These are phyloP conservation scores for Plodia interpunctella DNA, from an alignment of 1,140 invertebrate genomes.

Conservation along the genomic window DNA sequence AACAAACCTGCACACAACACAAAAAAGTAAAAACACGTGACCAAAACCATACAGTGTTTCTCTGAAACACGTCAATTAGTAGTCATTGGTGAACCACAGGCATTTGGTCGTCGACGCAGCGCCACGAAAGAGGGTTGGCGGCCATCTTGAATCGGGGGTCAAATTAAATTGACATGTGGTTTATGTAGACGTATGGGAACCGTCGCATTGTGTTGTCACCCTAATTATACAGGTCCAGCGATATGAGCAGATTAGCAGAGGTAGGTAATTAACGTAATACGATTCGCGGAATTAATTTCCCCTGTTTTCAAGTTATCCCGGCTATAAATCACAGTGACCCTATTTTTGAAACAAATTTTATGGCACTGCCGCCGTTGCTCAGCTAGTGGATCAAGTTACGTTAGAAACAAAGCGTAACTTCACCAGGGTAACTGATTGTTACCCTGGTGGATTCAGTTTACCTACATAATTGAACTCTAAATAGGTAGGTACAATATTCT, in stretches of 20 bases:
- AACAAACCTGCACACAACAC: background rate
- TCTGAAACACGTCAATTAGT: conserved; percentile 60
- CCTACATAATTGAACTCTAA: background rate
- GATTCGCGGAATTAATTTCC: conserved; percentile 30
- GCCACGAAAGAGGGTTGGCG: conserved; percentile 33
- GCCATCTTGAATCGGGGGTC: conserved; percentile 67
- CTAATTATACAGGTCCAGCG: conserved; percentile 65
- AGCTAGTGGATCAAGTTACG: background rate
- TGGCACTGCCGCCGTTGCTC: no score
- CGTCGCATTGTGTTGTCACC: conserved; percentile 62
- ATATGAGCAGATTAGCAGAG: conserved; percentile 53
- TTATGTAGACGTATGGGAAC: conserved; percentile 64
- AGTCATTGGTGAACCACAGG: conserved; percentile 40
- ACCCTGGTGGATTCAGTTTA: background rate
- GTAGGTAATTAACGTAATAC: conserved; percentile 55
- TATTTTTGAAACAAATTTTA: conserved; percentile 15
- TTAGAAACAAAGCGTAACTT: background rate
- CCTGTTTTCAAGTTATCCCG: conserved; percentile 26
- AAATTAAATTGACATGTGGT: conserved; percentile 73
- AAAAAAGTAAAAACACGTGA: conserved; percentile 17
- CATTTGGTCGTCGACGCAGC: conserved; percentile 31
- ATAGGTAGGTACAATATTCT: background rate
- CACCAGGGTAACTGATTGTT: no score
- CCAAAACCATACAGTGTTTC: conserved; percentile 41
- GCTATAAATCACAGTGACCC: conserved; percentile 32